Conservation (phyloP, 2,113 vertebrate species). For the Propithecus coquereli region DNA sequence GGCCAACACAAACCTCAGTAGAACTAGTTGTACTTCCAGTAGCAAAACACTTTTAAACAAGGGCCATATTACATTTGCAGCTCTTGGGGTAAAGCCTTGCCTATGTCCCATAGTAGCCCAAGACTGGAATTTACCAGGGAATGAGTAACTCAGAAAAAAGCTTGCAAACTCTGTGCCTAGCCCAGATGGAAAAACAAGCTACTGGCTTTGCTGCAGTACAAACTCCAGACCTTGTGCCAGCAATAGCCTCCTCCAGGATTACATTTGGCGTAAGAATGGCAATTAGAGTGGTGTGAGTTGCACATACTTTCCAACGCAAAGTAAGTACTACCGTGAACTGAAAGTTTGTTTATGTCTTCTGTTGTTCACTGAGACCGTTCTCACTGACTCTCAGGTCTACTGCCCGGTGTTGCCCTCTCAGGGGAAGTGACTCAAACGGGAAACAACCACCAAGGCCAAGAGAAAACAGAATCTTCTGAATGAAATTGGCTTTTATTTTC, state of each 20-base stretch:
- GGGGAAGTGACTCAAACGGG: slow-evolving; percentile 27
- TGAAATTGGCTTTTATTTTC: slow-evolving; percentile 53
- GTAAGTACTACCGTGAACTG: background rate
- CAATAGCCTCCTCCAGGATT: slow-evolving; percentile 25
- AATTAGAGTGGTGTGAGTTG: slow-evolving; percentile 48
- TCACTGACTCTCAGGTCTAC: background rate
- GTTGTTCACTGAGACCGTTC: slow-evolving; percentile 46
- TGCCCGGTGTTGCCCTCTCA: background rate
- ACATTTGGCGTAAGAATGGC: slow-evolving; percentile 31
- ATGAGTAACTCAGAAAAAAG: slow-evolving; percentile 40
- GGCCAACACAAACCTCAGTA: slow-evolving; percentile 53
- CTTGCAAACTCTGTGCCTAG: slow-evolving; percentile 35
- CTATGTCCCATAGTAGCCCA: background rate
- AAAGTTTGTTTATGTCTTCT: slow-evolving; percentile 35
- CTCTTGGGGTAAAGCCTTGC: slow-evolving; percentile 17
- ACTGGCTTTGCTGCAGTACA: slow-evolving; percentile 8
- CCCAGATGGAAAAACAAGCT: slow-evolving; percentile 67
- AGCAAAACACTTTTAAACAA: slow-evolving; percentile 54
- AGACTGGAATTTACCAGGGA: slow-evolving; percentile 37
- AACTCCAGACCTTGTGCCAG: slow-evolving; percentile 31
- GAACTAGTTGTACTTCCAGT: slow-evolving; percentile 62
- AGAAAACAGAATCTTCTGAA: slow-evolving; percentile 26
- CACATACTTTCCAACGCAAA: slow-evolving; percentile 52
- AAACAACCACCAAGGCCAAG: background rate
- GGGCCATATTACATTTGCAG: background rate